These are phyloP conservation scores for Eciton burchellii DNA, from an alignment of 1,140 invertebrate species.

Conservation along the genomic window DNA sequence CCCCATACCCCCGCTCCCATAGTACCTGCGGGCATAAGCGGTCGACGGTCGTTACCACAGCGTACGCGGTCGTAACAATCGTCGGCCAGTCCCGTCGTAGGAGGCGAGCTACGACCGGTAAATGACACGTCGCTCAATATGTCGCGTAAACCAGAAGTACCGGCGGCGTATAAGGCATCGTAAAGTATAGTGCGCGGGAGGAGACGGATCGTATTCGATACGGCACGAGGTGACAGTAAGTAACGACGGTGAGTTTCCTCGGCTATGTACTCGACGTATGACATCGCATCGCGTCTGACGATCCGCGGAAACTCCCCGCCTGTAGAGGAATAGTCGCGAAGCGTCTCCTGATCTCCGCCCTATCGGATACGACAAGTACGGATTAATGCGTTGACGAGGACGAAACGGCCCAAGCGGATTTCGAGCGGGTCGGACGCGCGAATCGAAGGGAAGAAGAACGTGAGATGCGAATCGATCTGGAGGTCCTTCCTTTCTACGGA, in stretches of 20 bases:
- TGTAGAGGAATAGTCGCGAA: too few species aligned
- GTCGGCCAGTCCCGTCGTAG: neutral
- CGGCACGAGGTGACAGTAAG: neutral
- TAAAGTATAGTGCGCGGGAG: conserved; percentile 4
- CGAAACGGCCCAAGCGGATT: too few species aligned
- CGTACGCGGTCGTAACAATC: conserved; percentile 44
- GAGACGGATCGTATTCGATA: neutral
- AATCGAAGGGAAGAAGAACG: neutral
- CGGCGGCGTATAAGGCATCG: conserved; percentile 11
- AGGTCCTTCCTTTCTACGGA: neutral
- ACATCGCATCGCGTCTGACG: neutral
- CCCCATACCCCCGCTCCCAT: conserved; percentile 86
- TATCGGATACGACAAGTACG: too few species aligned
- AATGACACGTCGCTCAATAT: conserved; percentile 55
- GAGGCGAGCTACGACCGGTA: conserved; percentile 31
- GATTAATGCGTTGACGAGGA: too few species aligned
- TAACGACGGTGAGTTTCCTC: conserved; percentile 1
- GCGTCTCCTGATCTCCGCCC: too few species aligned
- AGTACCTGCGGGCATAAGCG: conserved; percentile 80
- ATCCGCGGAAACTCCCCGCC: neutral
- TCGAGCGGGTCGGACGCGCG: too few species aligned
- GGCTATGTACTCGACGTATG: too few species aligned
- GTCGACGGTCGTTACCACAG: conserved; percentile 43
- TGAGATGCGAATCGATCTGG: neutral
- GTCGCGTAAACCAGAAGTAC: conserved; percentile 20